Evolutionary conservation across 1,140 invertebrate species (phyloP), one percentile per base, ranked within the genome.

Genomic region (Zophobas atratus): DNA sequence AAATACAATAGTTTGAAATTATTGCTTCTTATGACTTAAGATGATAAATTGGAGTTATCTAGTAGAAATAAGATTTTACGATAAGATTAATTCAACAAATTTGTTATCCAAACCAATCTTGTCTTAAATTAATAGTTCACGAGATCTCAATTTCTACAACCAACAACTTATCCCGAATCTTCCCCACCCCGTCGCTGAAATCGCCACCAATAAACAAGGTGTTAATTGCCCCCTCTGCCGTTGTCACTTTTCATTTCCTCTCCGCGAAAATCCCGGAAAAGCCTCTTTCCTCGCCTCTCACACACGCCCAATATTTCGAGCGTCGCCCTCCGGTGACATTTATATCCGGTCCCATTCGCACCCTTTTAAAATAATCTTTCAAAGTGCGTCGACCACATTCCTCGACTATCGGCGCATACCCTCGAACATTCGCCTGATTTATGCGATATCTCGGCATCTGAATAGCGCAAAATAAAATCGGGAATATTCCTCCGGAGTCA

Each of bases 401-500:
- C 36, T 39, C 70, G 34, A 72, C n/a, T 36, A 43, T 48, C 67
- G 67, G 6, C 34, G 6, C 6, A 34, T 71, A 34, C 39, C 38
- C 57, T 33, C 36, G 35, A 5, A 46, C 76, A 55, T 55, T 41
- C 56, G 53, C 67, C 74, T 76, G 78, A 79, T 79, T 79, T 79
- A 79, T 79, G 46, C 56, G 77, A 78, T 74, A 78, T 78, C 77
- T 78, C 77, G 75, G 57, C 77, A 78, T 74, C 57, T 60, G 49
- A 75, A 75, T 70, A 38, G 48, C 63, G 60, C 60, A 20, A 70
- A 72, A 79, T 72, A 76, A 75, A 76, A 76, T 73, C 78, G 73
- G 49, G 74, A 79, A 67, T 74, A 74, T 77, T 80, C 79, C 80
- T 75, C 63, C 53, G 71, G 71, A 81, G 80, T 81, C 80, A 81